These are phyloP conservation scores for Nixonia krombeini DNA, from an alignment of 1,140 invertebrate species.

Conservation along the genomic window DNA sequence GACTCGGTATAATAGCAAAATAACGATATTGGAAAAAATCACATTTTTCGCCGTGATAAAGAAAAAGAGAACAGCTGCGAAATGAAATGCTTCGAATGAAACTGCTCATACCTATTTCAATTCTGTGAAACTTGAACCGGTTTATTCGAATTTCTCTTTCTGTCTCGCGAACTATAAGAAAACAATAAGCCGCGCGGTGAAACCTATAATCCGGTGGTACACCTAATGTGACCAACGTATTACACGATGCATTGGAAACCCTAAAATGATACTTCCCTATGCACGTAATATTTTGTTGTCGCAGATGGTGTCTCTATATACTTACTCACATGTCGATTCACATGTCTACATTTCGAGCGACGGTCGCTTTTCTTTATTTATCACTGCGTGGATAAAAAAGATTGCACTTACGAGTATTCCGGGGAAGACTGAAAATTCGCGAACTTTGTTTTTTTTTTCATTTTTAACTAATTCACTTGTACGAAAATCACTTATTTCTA, in stretches of 20 bases:
- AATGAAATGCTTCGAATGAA: too few species aligned
- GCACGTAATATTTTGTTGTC: neutral
- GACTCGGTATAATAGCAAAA: too few species aligned
- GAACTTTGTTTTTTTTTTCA: too few species aligned
- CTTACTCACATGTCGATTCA: neutral
- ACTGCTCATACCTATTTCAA: too few species aligned
- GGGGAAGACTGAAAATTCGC: too few species aligned
- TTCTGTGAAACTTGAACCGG: too few species aligned
- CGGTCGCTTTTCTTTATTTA: neutral
- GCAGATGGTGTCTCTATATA: neutral
- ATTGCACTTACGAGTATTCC: too few species aligned
- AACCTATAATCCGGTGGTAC: neutral
- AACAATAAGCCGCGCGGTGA: neutral
- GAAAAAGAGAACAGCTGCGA: neutral
- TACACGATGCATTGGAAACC: neutral
- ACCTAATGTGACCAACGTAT: neutral
- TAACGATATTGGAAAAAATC: too few species aligned
- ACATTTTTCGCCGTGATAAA: too few species aligned
- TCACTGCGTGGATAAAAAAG: too few species aligned
- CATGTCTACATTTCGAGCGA: neutral
- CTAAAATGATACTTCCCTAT: neutral
- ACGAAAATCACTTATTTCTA: too few species aligned
- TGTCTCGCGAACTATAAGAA: neutral
- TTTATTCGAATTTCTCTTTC: neutral
- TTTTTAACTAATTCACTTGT: too few species aligned